Evolutionary conservation across 2,113 vertebrate genomes (phyloP), one percentile per base, ranked within the genome.

Genomic region (Psittacara wagleri): DNA sequence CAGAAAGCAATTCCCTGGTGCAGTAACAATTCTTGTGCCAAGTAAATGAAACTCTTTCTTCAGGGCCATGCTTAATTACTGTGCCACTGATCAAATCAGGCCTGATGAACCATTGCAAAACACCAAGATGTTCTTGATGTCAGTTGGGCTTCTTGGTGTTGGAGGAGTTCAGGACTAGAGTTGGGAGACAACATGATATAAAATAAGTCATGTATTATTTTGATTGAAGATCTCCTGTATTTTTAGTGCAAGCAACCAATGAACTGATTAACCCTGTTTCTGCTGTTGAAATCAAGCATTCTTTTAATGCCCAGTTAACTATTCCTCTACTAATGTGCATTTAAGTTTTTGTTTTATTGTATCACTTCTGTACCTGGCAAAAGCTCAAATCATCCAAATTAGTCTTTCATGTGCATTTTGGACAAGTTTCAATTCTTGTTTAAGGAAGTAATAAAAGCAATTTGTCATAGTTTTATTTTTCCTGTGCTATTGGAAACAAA

Each of bases 361-460:
- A 20, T 89, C 62, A 79, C n/a, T 76, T 48, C n/a, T 94, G 44
- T 78, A 77, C 35, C 64, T 94, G 85, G 87, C 88, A 93, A 91
- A 94, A 96, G 63, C 31, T 74, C 90, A 92, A 96, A 79, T 91
- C 78, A 70, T 94, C 90, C 75, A 86, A 92, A 70, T 83, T 95
- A 76, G 81, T 54, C 87, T 84, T 97, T 95, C 86, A 76, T 83
- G 91, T 97, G 93, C 77, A 93, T 97, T 95, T 35, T 91, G 94
- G 84, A 95, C 63, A 66, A 96, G 69, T 79, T 95, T 98, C 95
- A 76, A 25, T 95, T 88, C 85, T 90, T 92, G 96, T 96, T 95
- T 95, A 92, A 96, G 94, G 96, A 96, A 94, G 90, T 86, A 92
- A 96, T 96, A 83, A 92, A 95, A 96, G 39, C 87, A 94, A 95